Conservation (phyloP, 2,113 vertebrate species). For the Engystomops pustulosus region DNA sequence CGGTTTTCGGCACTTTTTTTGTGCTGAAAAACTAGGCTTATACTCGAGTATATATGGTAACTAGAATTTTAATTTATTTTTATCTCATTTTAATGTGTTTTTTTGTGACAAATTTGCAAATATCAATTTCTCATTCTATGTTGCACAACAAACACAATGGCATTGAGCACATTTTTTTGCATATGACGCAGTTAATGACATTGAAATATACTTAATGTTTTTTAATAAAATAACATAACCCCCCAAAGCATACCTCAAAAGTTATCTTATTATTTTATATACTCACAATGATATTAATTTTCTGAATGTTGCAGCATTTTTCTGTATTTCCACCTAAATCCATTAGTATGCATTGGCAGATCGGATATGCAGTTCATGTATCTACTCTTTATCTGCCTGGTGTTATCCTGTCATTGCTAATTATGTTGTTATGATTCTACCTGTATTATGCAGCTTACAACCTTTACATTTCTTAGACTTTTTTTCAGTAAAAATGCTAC, state of each 20-base stretch:
- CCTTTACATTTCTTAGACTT: background rate
- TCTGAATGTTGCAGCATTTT: background rate
- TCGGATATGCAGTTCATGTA: background rate
- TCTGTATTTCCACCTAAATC: background rate
- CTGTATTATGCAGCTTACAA: background rate
- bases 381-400: background rate
- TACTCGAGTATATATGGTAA: too few species aligned
- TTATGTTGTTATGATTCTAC: constrained; percentile 3
- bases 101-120: too few species aligned
- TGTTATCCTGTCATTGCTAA: constrained; percentile 1
- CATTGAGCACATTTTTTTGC: too few species aligned
- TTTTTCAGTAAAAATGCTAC: background rate
- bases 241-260: background rate
- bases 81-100: too few species aligned
- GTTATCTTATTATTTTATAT: background rate
- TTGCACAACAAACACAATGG: too few species aligned
- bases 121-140: too few species aligned
- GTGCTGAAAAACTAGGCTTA: too few species aligned
- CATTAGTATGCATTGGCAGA: background rate
- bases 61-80: too few species aligned
- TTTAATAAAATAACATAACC: too few species aligned
- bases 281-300: background rate
- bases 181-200: too few species aligned
- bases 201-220: too few species aligned
- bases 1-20: too few species aligned